Base-by-base conservation (phyloP, 2,888 invertebrate species). In the Lysandra bellargus region DNA sequence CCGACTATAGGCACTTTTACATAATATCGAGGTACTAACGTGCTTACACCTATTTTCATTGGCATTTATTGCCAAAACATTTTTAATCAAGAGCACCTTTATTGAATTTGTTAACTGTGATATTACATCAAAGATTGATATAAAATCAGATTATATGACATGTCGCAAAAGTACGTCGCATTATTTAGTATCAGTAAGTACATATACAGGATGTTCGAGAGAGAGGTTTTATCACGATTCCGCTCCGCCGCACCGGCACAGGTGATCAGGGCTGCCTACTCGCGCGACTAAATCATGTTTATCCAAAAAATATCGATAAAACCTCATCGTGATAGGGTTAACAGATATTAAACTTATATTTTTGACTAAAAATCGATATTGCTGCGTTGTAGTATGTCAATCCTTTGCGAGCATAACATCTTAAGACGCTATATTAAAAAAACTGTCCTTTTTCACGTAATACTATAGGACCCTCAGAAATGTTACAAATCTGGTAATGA, bases 181-280 rank as follows among this genome's bases (percentile, higher is more conserved):
- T 61, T 69, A 33, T 33, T 69, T 33, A 33, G 9, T 69, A 33
- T 69, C 40, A 64, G 17, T 78, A 69, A 78, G 49, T 64, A 33
- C 17, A 49, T 30, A 37, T 76, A 78, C 30, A 61, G 78, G 57
- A 60, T 79, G 78, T 80, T 80, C 78, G 81, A 17, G 69, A 37
- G 69, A 37, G 81, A 81, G 83, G 80, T 88, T 88, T 89, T 90
- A 90, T 90, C 89, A 82, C 82, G 78, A 83, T 89, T 90, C 88
- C 86, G 85, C 85, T 85, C 83, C 82, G 83, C 81, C 84, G 85
- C 85, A 84, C 86, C 83, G 83, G 78, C 80, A 78, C 79, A 82
- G 81, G 80, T 80, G 78, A 33, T n/a, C 53, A 81, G 82, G 82
- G 82, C 72, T 80, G 82, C 14, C 80, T 61, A 57, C 57, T 17